Percentiles rank a stretch among this genome's conserved stretches.
Evolutionary conservation across 2,797 vertebrate genomes (phyloP).

Genomic region (Alcedo quadribrachys): DNA sequence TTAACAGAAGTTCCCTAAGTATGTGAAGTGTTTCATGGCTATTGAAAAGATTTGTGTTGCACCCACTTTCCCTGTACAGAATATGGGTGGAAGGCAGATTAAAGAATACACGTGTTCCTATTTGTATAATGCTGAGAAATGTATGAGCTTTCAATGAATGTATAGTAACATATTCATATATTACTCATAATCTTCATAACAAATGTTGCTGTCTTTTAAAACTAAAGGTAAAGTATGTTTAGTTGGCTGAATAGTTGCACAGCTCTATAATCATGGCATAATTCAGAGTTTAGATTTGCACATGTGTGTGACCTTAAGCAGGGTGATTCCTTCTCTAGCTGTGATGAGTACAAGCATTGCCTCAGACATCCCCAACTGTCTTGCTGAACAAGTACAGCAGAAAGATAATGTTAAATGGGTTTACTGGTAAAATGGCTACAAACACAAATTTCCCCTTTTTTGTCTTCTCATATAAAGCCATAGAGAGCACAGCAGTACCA

Average conservation of each 20-base stretch:
- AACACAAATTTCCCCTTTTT: neutral
- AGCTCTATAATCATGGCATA: neutral
- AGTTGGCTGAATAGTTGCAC: neutral
- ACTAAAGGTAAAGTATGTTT: neutral
- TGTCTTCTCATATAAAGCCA: neutral
- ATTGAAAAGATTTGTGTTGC: neutral
- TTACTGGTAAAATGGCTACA: neutral
- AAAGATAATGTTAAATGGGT: neutral
- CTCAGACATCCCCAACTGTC: neutral
- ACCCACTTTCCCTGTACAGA: neutral
- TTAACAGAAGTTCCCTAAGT: neutral
- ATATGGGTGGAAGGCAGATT: neutral
- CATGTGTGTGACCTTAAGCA: neutral
- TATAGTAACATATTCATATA: neutral
- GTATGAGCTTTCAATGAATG: neutral
- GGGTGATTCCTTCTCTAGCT: neutral
- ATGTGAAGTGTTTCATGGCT: neutral
- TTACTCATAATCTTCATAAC: neutral
- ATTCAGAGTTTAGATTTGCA: neutral
- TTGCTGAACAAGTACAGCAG: neutral
- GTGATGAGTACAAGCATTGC: rapidly evolving
- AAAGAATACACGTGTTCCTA: neutral
- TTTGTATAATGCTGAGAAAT: neutral
- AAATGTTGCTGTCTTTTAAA: neutral
- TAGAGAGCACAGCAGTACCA: neutral